Base-by-base conservation (phyloP, 1,140 invertebrate genomes). In the Archegozetes longisetosus region DNA sequence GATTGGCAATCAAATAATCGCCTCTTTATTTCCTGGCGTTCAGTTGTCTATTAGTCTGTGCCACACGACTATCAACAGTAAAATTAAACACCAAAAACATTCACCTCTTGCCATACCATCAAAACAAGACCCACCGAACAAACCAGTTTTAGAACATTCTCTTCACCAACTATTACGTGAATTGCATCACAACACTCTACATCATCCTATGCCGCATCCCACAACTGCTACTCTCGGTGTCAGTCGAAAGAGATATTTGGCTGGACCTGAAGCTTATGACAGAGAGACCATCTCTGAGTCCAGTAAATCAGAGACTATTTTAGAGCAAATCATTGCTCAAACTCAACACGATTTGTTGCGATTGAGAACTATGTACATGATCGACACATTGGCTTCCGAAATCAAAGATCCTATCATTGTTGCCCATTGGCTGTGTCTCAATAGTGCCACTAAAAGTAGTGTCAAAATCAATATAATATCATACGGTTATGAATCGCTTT, bases 291-390 rank as follows among this genome's bases (percentile, higher is more conserved):
- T 96, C 0, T 64, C 89, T 3, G 84, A 92, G 66, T 89, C 93
- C 83, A 84, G 82, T 20, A 86, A 88, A 67, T 83, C 74, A 65
- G 77, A 80, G 72, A 92, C 88, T 0, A 75, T 96, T 1, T 71
- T 97, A n/a, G 90, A 96, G 69, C 89, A 95, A 75, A 94, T 96
- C 49, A 92, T 96, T 50, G 83, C 89, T 65, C 92, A 97, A 72
- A 86, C 90, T 0, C 91, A 94, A 71, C 92, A 96, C 71, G 88
- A 89, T 68, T 90, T 95, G 50, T 84, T 96, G 78, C 75, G 91
- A 40, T 77, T 88, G 54, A 78, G 68, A 47, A 89, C 88, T 0
- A 87, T 90, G 74, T 88, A 88, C 68, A 86, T 94, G 0, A 76
- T 97, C n/a, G 91, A 97, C 67, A 88, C 87, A 32, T 82, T 94